Base-by-base conservation (phyloP, 2,113 vertebrate genomes). In the Alouatta palliata region DNA sequence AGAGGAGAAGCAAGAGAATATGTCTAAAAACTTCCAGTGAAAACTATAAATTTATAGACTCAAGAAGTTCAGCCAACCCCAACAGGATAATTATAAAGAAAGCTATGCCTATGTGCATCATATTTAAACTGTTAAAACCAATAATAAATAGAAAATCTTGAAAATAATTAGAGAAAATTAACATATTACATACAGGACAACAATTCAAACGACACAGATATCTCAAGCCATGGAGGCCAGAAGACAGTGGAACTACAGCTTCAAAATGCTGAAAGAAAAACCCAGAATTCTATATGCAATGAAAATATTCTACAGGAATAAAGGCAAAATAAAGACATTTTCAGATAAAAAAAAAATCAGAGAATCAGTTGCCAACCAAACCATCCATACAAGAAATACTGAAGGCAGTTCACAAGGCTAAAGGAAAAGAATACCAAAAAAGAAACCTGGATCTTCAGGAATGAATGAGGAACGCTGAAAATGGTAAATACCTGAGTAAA, bases 191-290 rank as follows among this genome's bases (percentile, higher is more conserved):
- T 10, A 21, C 0, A 70, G 16, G 43, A 58, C 32, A 20, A 40
- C 17, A 61, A 94, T 80, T 64, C 43, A 75, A 71, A 94, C 66
- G 45, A 80, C 27, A 19, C 64, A 80, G 30, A n/a, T 45, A 12
- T 58, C 32, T 77, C 35, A 77, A 88, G 87, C 77, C 79, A 30
- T 0, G 27, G 70, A 61, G 23, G n/a, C 43, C 71, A 82, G 54
- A 84, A 77, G 85, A 77, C 4, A 58, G n/a, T 14, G 23, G 35
- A 66, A 58, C 43, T 61, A 70, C 25, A 76, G 64, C 45, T 56
- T 86, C 66, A 75, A 90, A 94, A 80, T 23, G 52, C 43, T 85
- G 16, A 76, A 37, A 79, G 81, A 64, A 91, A 94, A 91, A 43
- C 23, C 12, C 21, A 47, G 54, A 85, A 90, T 61, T 71, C 52